Conservation (phyloP, 2,888 invertebrate species). For the Spatulosminthurus flaviceps region DNA sequence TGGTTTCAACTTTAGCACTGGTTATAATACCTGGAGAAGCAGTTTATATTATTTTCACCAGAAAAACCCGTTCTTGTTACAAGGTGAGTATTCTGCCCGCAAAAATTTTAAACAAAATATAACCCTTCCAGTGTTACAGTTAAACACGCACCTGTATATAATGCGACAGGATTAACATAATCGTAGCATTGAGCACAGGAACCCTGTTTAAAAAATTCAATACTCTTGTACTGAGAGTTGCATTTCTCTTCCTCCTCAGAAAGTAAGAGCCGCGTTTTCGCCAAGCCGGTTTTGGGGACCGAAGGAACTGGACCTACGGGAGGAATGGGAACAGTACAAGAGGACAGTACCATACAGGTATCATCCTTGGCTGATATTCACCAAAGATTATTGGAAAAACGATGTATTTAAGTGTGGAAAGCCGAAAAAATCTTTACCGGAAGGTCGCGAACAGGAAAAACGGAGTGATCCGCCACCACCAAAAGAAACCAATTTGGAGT, state of each 20-base stretch:
- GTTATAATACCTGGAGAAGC: slow-evolving; percentile 69
- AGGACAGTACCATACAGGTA: slow-evolving; percentile 31
- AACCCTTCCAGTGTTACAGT: no score
- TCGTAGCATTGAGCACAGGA: no score
- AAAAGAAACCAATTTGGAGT: no score
- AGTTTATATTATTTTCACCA: slow-evolving; percentile 64
- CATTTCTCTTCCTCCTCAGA: slow-evolving; percentile 50
- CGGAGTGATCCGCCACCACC: no score
- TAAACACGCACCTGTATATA: no score
- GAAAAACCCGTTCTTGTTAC: slow-evolving; percentile 48
- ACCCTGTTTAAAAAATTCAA: not conserved
- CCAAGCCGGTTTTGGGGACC: slow-evolving; percentile 62
- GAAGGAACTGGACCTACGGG: slow-evolving; percentile 49
- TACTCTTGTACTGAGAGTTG: no score
- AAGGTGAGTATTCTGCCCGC: not conserved
- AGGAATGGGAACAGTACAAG: slow-evolving; percentile 50
- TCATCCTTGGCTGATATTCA: slow-evolving; percentile 31
- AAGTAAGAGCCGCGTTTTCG: slow-evolving; percentile 49
- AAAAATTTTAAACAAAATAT: no score
- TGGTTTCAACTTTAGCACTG: slow-evolving; percentile 63
- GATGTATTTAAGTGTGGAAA: no score
- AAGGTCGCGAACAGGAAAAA: no score
- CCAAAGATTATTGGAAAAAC: not conserved
- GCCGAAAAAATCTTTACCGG: no score
- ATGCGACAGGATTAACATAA: no score